Percentiles rank a stretch among this genome's conserved stretches.
Evolutionary conservation across 2,113 vertebrate genomes (phyloP).

Genomic region (Galbula dea): DNA sequence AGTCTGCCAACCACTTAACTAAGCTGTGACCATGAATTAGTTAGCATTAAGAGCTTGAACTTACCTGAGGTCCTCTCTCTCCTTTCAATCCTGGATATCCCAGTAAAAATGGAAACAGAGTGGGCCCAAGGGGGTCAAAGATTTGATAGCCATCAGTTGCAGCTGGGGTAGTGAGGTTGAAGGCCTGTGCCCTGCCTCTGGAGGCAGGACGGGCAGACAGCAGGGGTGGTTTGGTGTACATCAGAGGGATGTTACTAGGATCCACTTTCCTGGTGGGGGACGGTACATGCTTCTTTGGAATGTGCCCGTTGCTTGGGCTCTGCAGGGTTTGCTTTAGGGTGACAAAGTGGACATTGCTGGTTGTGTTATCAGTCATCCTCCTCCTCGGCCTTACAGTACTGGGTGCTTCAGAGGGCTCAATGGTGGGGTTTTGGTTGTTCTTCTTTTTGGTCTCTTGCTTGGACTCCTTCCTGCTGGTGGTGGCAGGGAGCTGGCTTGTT

Average conservation of each 20-base stretch:
- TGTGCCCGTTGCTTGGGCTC: not conserved
- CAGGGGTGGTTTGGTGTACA: slow-evolving; percentile 54
- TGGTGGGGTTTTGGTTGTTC: slow-evolving; percentile 17
- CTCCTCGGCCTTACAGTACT: not conserved
- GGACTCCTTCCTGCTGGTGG: not conserved
- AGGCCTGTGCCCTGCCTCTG: not conserved
- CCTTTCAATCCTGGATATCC: slow-evolving; percentile 87
- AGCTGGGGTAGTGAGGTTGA: slow-evolving; percentile 71
- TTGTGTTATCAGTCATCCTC: slow-evolving; percentile 30
- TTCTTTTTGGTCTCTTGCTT: slow-evolving; percentile 47
- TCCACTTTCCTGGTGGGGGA: slow-evolving; percentile 53
- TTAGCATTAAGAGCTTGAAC: not conserved
- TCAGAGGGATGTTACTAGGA: slow-evolving; percentile 34
- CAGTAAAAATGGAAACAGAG: slow-evolving; percentile 78
- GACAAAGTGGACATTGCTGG: not conserved
- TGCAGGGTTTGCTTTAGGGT: slow-evolving; percentile 32
- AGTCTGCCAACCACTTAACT: not conserved
- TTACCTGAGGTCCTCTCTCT: slow-evolving; percentile 87
- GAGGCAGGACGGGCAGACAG: not conserved
- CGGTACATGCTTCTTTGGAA: slow-evolving; percentile 33
- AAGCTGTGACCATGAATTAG: not conserved
- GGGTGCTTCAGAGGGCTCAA: not conserved
- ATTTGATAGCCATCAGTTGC: slow-evolving; percentile 79
- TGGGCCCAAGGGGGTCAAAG: slow-evolving; percentile 79
- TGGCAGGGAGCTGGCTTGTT: not conserved